Conservation (phyloP, 2,888 invertebrate genomes). For the Aromia moschata region DNA sequence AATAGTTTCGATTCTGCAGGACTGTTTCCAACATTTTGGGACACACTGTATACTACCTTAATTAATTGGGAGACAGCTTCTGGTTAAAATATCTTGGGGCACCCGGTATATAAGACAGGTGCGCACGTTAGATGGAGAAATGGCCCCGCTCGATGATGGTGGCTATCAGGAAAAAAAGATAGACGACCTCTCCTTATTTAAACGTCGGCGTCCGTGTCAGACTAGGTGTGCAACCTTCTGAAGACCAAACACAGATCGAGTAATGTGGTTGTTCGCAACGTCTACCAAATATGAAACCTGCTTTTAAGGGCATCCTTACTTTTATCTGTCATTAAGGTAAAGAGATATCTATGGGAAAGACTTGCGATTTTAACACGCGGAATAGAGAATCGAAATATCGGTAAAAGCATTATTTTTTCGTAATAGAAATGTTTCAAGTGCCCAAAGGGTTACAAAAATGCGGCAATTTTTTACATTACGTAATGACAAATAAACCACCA, state of each 20-base stretch:
- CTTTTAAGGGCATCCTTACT: constrained; percentile 14
- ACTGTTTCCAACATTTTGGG: too few species aligned
- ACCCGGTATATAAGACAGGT: neutral
- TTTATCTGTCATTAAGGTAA: constrained; percentile 8
- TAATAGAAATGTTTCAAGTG: neutral
- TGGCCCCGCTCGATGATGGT: neutral
- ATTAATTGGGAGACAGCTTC: too few species aligned
- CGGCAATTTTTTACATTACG: too few species aligned
- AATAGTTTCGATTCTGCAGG: too few species aligned
- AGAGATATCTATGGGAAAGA: neutral
- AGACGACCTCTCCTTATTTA: constrained; percentile 25
- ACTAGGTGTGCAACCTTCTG: constrained; percentile 19
- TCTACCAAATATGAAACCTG: constrained; percentile 21
- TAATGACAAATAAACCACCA: too few species aligned
- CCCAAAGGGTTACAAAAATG: neutral
- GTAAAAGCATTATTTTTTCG: neutral
- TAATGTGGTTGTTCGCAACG: constrained; percentile 8
- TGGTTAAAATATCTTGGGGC: too few species aligned
- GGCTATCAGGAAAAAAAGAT: constrained; percentile 11
- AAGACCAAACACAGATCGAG: constrained; percentile 23
- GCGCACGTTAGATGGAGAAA: neutral
- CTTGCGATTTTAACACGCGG: neutral
- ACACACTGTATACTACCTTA: too few species aligned
- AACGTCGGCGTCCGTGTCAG: constrained; percentile 20
- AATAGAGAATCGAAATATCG: neutral